These are phyloP conservation scores for Scartelaos histophorus DNA, from an alignment of 2,113 vertebrate species.

Conservation along the genomic window DNA sequence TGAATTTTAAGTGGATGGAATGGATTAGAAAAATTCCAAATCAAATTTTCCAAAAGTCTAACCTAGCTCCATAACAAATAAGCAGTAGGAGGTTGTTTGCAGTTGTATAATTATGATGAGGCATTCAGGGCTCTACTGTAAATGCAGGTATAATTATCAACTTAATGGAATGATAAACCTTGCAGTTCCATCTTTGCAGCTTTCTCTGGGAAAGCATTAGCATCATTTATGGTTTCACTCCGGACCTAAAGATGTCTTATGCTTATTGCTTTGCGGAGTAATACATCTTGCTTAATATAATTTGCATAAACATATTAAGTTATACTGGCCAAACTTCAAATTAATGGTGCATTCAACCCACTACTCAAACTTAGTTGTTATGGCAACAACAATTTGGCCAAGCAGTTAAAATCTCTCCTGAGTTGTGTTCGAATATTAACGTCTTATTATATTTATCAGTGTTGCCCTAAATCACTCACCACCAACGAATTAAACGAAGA, in stretches of 20 bases:
- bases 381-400: conserved; percentile 2
- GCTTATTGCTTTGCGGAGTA: background rate
- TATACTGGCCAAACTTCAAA: background rate
- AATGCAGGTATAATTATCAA: background rate
- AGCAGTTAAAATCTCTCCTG: background rate
- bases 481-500: background rate
- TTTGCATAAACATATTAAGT: background rate
- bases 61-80: background rate
- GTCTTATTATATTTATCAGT: background rate
- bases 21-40: background rate
- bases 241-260: background rate
- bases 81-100: background rate
- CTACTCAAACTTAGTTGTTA: background rate
- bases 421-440: background rate
- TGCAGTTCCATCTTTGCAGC: background rate
- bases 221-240: conserved; percentile 1
- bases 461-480: background rate
- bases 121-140: background rate
- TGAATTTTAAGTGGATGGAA: background rate
- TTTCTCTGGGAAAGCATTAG: background rate
- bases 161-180: background rate
- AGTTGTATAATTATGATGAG: background rate
- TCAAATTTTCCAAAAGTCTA: background rate
- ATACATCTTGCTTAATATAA: background rate
- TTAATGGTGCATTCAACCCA: background rate